Evolutionary conservation across 2,113 vertebrate genomes (phyloP), one percentile per base, ranked within the genome.

Genomic region (Gulo gulo): DNA sequence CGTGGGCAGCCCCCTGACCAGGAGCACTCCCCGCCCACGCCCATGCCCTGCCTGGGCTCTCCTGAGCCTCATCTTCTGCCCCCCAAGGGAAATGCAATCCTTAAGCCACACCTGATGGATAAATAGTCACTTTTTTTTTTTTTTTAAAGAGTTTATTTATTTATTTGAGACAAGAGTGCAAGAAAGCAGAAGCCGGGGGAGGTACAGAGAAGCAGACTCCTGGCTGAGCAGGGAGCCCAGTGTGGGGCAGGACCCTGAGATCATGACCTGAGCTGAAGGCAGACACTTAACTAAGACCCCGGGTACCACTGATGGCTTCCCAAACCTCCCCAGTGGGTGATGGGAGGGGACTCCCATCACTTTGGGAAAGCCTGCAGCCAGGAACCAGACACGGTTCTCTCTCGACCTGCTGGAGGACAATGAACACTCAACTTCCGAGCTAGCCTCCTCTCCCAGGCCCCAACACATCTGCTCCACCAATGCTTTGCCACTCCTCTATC

Each of bases 1-100:
- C 0, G 0, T 0, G 0, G 36, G 31, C 73, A 57, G 65, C 13
- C 20, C 59, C 39, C 83, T 21, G 8, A 20, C 11, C 16, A 4
- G 15, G 26, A 79, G 45, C 34, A 73, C 39, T 14, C 50, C 14
- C 50, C 50, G 14, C 78, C 39, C 57, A 20, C 20, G 1, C 20
- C 18, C 55, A 20, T 6, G 4, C 52, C 52, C 52, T 4, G 15
- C 52, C 15, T 52, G 52, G 52, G 16, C 52, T 55, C 52, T 55
- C 52, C 15, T 55, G 52, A 18, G 78, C 26, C 36, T 34, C 71
- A 18, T 26, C 61, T 63, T 34, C 85, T 24, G 3, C 0, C 36
- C 12, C 7, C 29, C 76, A 47, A n/a, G 47, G n/a, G 57, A 55
- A 34, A 42, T 0, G 1, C 50, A 21, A 2, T 29, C 65, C 82